Conservation (phyloP, 2,113 vertebrate genomes). For the Orthonyx spaldingii region DNA sequence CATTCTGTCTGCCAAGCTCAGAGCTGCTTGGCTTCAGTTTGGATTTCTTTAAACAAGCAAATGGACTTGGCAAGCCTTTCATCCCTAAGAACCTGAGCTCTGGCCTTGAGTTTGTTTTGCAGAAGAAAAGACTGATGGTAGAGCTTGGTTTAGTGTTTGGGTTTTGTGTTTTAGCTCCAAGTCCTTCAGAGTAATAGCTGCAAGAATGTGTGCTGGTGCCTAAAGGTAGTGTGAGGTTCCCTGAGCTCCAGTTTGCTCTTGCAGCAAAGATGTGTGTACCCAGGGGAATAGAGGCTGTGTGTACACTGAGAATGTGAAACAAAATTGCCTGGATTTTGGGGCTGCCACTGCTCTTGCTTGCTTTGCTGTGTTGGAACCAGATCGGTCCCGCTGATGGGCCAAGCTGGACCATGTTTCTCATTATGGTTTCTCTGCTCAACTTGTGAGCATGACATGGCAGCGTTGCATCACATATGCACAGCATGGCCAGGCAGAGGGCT, state of each 20-base stretch:
- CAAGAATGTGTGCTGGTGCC: not conserved
- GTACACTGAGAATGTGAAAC: not conserved
- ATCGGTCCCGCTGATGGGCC: rapidly evolving
- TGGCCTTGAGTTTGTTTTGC: not conserved
- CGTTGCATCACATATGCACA: rapidly evolving
- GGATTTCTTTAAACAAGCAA: not conserved
- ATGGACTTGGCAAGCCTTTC: not conserved
- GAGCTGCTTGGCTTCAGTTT: not conserved
- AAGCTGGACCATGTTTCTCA: not conserved
- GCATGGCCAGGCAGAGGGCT: rapidly evolving
- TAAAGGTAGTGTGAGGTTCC: not conserved
- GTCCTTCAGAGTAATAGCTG: not conserved
- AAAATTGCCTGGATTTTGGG: not conserved
- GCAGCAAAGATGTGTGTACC: not conserved
- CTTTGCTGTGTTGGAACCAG: not conserved
- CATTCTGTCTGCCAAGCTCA: not conserved
- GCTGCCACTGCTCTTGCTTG: not conserved
- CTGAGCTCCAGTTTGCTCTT: not conserved
- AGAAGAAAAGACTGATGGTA: not conserved
- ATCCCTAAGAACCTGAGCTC: not conserved
- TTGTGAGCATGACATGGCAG: not conserved
- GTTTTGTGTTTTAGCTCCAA: not conserved
- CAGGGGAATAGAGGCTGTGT: not conserved
- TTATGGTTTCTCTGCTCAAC: not conserved
- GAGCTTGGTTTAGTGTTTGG: not conserved